phyloP scores from a whole-genome alignment of 2,888 invertebrate species.

The Drosophila rellima region DNA sequence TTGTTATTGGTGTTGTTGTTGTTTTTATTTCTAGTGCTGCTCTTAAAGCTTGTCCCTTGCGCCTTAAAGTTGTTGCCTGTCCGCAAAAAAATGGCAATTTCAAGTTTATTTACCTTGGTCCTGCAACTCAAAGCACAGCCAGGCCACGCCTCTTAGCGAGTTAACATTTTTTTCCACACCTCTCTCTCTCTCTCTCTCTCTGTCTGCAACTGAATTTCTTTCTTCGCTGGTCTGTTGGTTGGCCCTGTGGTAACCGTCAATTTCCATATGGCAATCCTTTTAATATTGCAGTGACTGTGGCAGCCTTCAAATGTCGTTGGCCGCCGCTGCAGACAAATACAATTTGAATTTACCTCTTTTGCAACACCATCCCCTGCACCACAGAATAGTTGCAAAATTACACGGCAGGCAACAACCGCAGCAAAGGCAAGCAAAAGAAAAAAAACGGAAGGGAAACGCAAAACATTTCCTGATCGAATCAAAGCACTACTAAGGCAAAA shows the following conservation, averaged over 20 bases:
- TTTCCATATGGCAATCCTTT: slow-evolving; percentile 68
- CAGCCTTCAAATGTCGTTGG: slow-evolving; percentile 61
- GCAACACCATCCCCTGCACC: background rate
- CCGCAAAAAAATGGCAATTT: slow-evolving; percentile 22
- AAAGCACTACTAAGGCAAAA: slow-evolving; percentile 58
- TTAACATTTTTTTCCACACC: slow-evolving; percentile 9
- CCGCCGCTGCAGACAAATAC: slow-evolving; percentile 60
- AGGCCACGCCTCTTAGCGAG: slow-evolving; percentile 27
- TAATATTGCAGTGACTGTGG: slow-evolving; percentile 67
- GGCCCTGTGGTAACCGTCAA: slow-evolving; percentile 52
- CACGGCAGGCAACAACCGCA: slow-evolving; percentile 43
- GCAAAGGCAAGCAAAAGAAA: slow-evolving; percentile 6
- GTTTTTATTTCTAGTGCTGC: background rate
- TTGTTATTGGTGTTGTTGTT: slow-evolving; percentile 23
- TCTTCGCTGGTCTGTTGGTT: background rate
- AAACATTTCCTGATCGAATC: slow-evolving; percentile 77
- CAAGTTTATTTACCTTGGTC: slow-evolving; percentile 57
- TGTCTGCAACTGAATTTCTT: too few species aligned
- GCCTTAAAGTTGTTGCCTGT: slow-evolving; percentile 36
- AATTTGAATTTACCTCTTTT: slow-evolving; percentile 56
- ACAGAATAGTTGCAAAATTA: slow-evolving; percentile 62
- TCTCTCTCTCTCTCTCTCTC: background rate
- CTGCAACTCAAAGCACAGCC: slow-evolving; percentile 37
- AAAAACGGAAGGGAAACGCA: slow-evolving; percentile 21
- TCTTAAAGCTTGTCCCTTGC: slow-evolving; percentile 35